phyloP scores from a whole-genome alignment of 2,888 invertebrate genomes.

The Philereme vetulata region DNA sequence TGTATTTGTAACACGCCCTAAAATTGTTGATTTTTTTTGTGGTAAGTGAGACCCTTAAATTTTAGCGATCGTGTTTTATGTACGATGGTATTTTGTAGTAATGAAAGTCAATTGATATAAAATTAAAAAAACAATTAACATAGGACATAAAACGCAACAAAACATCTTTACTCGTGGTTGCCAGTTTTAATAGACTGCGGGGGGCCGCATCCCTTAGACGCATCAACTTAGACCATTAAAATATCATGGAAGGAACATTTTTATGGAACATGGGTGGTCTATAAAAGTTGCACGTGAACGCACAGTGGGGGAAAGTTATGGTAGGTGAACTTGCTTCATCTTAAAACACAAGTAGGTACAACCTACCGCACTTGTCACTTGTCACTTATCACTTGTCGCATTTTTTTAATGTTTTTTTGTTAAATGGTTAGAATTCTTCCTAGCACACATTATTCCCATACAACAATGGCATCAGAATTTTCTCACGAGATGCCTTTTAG shows the following conservation, averaged over 20 bases:
- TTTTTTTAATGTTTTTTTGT: too few relatives aligned
- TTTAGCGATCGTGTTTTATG: too few relatives aligned
- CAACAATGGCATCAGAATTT: too few relatives aligned
- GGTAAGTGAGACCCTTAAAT: too few relatives aligned
- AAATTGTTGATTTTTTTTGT: too few relatives aligned
- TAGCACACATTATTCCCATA: too few relatives aligned
- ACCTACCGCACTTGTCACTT: too few relatives aligned
- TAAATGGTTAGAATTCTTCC: too few relatives aligned
- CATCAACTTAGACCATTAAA: slow-evolving; percentile 48
- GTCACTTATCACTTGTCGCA: too few relatives aligned
- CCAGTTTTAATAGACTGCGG: slow-evolving; percentile 54
- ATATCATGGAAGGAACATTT: slow-evolving; percentile 38
- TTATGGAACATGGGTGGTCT: slow-evolving; percentile 38
- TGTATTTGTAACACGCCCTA: too few relatives aligned
- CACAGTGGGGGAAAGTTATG: slow-evolving; percentile 12
- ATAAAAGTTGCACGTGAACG: slow-evolving; percentile 24
- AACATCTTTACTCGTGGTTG: slow-evolving; percentile 38
- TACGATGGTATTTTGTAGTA: too few relatives aligned
- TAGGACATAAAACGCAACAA: slow-evolving; percentile 31
- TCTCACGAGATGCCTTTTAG: too few relatives aligned
- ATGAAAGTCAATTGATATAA: neutral
- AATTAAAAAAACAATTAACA: slow-evolving; percentile 23
- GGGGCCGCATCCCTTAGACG: slow-evolving; percentile 49
- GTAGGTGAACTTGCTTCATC: neutral
- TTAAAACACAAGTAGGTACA: neutral